Evolutionary conservation across 2,888 invertebrate species (phyloP).

Genomic region (Bellardia pandia): DNA sequence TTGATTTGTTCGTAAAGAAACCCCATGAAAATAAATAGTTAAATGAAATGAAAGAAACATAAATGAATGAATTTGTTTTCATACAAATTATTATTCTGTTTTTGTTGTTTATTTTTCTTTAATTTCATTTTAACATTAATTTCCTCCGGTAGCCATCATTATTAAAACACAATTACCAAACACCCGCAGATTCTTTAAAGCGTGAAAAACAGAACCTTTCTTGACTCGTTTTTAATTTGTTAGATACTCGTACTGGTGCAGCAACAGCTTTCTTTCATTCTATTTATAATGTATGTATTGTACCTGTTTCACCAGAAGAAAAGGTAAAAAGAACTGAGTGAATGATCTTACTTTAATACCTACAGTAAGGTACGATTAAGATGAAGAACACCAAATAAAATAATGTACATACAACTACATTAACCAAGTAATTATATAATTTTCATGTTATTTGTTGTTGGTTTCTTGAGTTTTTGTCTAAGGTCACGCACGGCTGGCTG

Average conservation of each 20-base stretch:
- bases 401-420: not conserved
- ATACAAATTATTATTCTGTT: conserved; percentile 37
- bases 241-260: not conserved
- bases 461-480: conserved; percentile 25
- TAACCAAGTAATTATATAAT: conserved; percentile 54
- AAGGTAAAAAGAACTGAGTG: not conserved
- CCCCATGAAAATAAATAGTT: conserved; percentile 3
- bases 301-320: conserved; percentile 11
- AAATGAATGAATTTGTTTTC: conserved; percentile 40
- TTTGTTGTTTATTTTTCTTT: conserved; percentile 5
- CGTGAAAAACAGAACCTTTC: conserved; percentile 70
- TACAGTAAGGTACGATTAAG: not conserved
- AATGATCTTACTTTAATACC: conserved; percentile 24
- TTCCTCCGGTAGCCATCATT: conserved; percentile 50
- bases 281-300: not conserved
- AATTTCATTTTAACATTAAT: not conserved
- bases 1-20: conserved; percentile 54
- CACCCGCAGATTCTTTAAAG: conserved; percentile 70
- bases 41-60: no score
- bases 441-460: conserved; percentile 30
- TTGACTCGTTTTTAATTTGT: conserved; percentile 31
- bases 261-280: conserved; percentile 6
- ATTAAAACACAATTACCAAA: conserved; percentile 47
- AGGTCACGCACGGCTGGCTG: conserved; percentile 51
- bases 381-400: not conserved